phyloP scores from a whole-genome alignment of 2,113 vertebrate genomes.

The Riparia riparia region DNA sequence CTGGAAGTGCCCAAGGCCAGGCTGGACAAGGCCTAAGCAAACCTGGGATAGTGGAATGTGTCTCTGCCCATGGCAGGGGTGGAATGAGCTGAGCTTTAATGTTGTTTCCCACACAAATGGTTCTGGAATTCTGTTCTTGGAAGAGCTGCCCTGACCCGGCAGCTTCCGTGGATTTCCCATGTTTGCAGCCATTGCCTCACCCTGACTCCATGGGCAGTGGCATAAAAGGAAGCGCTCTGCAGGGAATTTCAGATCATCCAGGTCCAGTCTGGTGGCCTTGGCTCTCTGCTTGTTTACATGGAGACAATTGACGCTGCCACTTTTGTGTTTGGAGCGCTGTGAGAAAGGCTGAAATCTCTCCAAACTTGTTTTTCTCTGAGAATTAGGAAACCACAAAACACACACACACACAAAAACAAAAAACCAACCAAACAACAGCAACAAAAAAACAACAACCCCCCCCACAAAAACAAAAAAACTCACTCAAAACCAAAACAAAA shows the following conservation, averaged over 20 bases:
- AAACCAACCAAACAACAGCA: not conserved
- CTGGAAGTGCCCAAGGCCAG: not conserved
- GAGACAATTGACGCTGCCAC: not conserved
- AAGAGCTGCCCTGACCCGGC: rapidly evolving
- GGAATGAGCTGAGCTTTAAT: not conserved
- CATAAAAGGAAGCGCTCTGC: not conserved
- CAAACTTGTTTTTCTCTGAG: not conserved
- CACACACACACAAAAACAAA: not conserved
- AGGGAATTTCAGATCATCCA: not conserved
- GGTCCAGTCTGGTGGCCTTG: not conserved
- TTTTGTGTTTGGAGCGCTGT: not conserved
- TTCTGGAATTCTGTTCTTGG: not conserved
- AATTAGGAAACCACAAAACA: not conserved
- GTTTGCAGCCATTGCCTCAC: not conserved
- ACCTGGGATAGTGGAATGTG: not conserved
- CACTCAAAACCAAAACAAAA: too few relatives aligned
- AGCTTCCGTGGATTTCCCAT: not conserved
- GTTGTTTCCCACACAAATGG: not conserved
- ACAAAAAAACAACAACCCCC: too few relatives aligned
- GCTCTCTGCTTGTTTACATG: not conserved
- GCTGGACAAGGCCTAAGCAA: not conserved
- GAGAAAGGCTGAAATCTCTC: not conserved
- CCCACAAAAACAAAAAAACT: too few relatives aligned
- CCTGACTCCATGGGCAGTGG: not conserved
- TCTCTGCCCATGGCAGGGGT: not conserved